These are phyloP conservation scores for Erpobdella octoculata DNA, from an alignment of 2,888 invertebrate genomes.

Conservation along the genomic window DNA sequence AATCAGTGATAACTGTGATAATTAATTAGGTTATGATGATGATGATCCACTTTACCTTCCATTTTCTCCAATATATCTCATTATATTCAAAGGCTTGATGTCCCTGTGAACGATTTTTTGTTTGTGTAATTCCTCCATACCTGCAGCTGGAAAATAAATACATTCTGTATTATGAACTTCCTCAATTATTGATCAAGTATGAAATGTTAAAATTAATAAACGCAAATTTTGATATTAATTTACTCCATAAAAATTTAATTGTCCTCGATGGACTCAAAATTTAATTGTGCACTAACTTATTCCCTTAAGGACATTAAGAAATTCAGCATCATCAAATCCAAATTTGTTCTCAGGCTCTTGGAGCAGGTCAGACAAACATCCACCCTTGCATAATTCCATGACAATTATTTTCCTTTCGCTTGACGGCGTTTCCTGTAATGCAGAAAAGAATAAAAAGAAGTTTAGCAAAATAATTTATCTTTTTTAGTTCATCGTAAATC, in stretches of 20 bases:
- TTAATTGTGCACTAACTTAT: conserved; percentile 29
- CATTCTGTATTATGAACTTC: not conserved
- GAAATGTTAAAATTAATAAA: too few species aligned
- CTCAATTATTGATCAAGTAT: not conserved
- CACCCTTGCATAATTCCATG: conserved; percentile 82
- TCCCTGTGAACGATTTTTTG: conserved; percentile 88
- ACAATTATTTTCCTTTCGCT: conserved; percentile 57
- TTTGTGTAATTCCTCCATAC: conserved; percentile 88
- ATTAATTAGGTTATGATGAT: too few species aligned
- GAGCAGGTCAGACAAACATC: conserved; percentile 79
- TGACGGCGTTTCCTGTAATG: too few species aligned
- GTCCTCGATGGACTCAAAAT: too few species aligned
- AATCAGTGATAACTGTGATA: too few species aligned
- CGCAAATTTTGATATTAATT: too few species aligned
- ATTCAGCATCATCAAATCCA: conserved; percentile 82
- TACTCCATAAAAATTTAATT: too few species aligned
- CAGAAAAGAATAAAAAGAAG: too few species aligned
- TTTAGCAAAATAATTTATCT: too few species aligned
- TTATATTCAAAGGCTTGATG: conserved; percentile 90
- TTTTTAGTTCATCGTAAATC: too few species aligned
- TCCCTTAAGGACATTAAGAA: conserved; percentile 65
- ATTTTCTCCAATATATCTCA: conserved; percentile 88
- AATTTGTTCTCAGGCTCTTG: conserved; percentile 92
- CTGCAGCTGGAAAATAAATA: conserved; percentile 66
- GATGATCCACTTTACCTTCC: conserved; percentile 56